Percentiles rank a stretch among this genome's conserved stretches.
Evolutionary conservation across 2,888 invertebrate species (phyloP).

Genomic region (Napeogenes sylphis): DNA sequence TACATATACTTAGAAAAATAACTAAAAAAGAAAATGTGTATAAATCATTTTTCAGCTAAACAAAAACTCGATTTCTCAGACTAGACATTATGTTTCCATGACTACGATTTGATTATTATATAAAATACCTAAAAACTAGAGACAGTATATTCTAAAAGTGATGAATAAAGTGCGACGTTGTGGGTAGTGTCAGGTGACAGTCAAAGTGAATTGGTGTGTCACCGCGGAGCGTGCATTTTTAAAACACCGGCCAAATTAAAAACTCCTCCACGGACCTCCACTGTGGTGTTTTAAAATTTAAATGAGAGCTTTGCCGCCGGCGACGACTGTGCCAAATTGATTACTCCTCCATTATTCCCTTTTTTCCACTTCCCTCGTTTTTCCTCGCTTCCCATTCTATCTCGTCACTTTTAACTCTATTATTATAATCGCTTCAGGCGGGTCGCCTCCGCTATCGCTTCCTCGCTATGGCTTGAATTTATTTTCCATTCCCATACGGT

Average conservation of each 20-base stretch:
- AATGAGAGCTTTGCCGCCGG: constrained; percentile 70
- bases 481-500: constrained; percentile 33
- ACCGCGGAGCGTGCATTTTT: constrained; percentile 74
- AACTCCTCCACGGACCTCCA: constrained; percentile 69
- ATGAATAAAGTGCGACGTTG: constrained; percentile 47
- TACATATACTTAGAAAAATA: not conserved
- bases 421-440: constrained; percentile 45
- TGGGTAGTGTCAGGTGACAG: constrained; percentile 35
- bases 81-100: no score
- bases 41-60: no score
- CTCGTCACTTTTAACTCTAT: constrained; percentile 71
- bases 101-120: no score
- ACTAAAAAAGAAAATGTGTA: not conserved
- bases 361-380: constrained; percentile 68
- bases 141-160: constrained; percentile 34
- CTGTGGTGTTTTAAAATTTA: constrained; percentile 73
- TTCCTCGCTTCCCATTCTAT: constrained; percentile 62
- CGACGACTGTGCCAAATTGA: constrained; percentile 75
- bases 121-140: no score
- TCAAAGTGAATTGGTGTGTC: constrained; percentile 74
- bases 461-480: constrained; percentile 34
- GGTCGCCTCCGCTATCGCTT: constrained; percentile 20
- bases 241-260: constrained; percentile 73
- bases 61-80: no score
- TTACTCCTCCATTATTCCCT: constrained; percentile 77